A percentile compares a stretch with the other conserved stretches of the same genome.
Evolutionary conservation across 2,797 vertebrate species (phyloP).

Genomic region (Microctenopoma lineatum): DNA sequence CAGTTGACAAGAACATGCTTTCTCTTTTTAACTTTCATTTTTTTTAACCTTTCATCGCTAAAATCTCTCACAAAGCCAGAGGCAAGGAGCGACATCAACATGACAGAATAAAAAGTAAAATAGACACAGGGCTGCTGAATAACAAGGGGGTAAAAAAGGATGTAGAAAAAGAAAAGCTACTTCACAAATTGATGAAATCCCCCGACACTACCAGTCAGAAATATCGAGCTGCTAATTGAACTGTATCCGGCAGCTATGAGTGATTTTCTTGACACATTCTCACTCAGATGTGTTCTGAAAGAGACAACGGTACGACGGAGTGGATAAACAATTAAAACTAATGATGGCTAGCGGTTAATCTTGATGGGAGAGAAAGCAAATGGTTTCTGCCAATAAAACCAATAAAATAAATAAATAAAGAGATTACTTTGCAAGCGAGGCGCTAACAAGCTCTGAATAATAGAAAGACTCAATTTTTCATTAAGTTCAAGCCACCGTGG

Average conservation of each 20-base stretch:
- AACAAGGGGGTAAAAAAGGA: constrained; percentile 38
- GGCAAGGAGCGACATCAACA: constrained; percentile 27
- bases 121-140: constrained; percentile 14
- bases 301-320: constrained; percentile 1
- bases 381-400: neutral
- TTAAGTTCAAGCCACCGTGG: neutral
- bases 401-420: neutral
- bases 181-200: constrained; percentile 28
- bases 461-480: constrained; percentile 16
- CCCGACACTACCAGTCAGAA: constrained; percentile 16
- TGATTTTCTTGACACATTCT: constrained; percentile 41
- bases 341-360: constrained; percentile 8
- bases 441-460: constrained; percentile 43
- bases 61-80: constrained; percentile 8
- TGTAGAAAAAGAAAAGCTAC: constrained; percentile 42
- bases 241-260: constrained; percentile 34
- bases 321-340: constrained; percentile 36
- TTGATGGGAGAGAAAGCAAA: constrained; percentile 22
- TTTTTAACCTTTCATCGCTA: constrained; percentile 26
- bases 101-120: constrained; percentile 22
- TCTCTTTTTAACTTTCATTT: constrained; percentile 3
- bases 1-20: constrained; percentile 2
- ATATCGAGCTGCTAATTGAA: constrained; percentile 53
- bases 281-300: constrained; percentile 15
- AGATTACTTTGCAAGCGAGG: neutral